These are phyloP conservation scores for Sebastes ruberrimus DNA, from an alignment of 2,797 vertebrate genomes.

Conservation along the genomic window DNA sequence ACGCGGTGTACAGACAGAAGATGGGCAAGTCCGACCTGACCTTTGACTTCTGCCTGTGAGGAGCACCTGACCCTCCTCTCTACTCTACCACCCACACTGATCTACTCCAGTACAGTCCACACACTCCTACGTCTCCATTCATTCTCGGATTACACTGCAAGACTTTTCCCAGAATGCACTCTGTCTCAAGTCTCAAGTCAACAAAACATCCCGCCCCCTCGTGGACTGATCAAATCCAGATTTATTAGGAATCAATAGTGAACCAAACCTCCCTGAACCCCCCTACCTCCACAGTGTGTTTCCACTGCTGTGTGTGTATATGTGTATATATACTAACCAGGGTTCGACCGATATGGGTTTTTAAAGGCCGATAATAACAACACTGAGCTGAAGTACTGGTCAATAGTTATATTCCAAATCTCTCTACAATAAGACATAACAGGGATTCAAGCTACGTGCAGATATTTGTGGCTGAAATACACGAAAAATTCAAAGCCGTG, in stretches of 20 bases:
- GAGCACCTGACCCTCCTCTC: background rate
- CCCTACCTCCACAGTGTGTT: constrained; percentile 27
- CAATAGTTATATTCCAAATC: background rate
- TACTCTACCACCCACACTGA: constrained; percentile 1
- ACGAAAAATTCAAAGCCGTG: too few relatives aligned
- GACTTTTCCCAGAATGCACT: constrained; percentile 30
- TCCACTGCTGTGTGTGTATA: constrained; percentile 28
- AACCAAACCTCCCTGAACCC: constrained; percentile 38
- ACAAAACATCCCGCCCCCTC: background rate
- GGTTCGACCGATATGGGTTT: background rate
- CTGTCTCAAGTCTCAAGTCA: background rate
- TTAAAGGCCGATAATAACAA: background rate
- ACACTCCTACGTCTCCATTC: constrained; percentile 2
- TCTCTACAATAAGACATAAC: background rate
- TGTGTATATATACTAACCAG: constrained; percentile 25
- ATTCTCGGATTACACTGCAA: constrained; percentile 3
- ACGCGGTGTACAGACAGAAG: constrained; percentile 94
- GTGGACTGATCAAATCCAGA: background rate
- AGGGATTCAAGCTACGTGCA: background rate
- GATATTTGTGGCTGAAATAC: background rate
- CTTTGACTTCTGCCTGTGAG: constrained; percentile 94
- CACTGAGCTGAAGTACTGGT: background rate
- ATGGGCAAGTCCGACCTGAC: constrained; percentile 96
- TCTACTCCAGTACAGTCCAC: constrained; percentile 12
- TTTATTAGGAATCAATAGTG: constrained; percentile 1